Conservation (phyloP, 2,797 vertebrate species). For the Cyprinodon diabolis region DNA sequence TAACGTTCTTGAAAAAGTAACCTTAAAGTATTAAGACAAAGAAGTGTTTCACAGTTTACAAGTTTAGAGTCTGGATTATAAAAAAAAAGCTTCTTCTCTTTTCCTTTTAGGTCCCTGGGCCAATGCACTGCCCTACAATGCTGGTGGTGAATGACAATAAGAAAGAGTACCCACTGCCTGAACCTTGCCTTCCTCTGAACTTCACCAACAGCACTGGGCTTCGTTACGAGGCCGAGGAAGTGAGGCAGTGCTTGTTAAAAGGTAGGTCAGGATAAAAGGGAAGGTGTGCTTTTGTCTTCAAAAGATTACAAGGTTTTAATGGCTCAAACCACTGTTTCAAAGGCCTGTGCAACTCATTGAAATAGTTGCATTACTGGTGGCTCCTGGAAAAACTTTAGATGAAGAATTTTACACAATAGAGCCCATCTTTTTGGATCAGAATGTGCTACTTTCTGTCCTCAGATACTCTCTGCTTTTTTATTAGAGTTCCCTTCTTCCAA, state of each 20-base stretch:
- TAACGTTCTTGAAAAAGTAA: slow-evolving; percentile 47
- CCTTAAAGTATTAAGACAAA: slow-evolving; percentile 16
- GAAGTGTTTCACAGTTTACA: slow-evolving; percentile 14
- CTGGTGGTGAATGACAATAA: slow-evolving; percentile 64
- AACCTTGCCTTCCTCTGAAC: slow-evolving; percentile 67
- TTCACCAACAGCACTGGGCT: slow-evolving; percentile 76
- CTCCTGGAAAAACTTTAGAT: background rate
- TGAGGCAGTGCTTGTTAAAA: slow-evolving; percentile 78
- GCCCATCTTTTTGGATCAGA: slow-evolving; percentile 17
- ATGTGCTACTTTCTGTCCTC: slow-evolving; percentile 31
- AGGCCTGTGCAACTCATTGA: slow-evolving; percentile 23
- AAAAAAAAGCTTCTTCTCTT: background rate
- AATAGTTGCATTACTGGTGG: background rate
- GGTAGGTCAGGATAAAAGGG: slow-evolving; percentile 63
- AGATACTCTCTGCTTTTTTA: slow-evolving; percentile 22
- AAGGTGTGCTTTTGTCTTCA: slow-evolving; percentile 30
- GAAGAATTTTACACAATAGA: background rate
- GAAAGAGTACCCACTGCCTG: slow-evolving; percentile 63
- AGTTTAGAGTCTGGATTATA: background rate
- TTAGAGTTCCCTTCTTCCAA: slow-evolving; percentile 16
- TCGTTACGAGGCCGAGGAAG: slow-evolving; percentile 81
- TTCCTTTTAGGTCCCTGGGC: slow-evolving; percentile 55
- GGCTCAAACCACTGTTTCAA: slow-evolving; percentile 11
- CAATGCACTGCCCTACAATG: slow-evolving; percentile 74
- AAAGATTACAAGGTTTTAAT: slow-evolving; percentile 13